These are phyloP conservation scores for Augiades crinisus DNA, from an alignment of 2,888 invertebrate species.

Conservation along the genomic window DNA sequence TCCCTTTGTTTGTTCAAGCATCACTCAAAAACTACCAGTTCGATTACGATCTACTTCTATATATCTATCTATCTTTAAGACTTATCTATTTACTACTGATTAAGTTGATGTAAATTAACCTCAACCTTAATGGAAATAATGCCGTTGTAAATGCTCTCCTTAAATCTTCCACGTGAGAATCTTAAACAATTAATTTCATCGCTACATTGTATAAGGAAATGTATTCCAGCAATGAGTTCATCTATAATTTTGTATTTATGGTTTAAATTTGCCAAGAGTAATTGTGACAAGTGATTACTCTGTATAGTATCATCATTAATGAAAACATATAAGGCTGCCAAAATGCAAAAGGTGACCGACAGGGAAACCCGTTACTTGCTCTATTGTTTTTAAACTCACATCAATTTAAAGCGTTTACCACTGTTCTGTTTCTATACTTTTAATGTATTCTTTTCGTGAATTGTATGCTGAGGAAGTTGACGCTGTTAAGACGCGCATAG, in stretches of 20 bases:
- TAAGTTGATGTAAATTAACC: too few relatives aligned
- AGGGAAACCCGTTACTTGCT: too few relatives aligned
- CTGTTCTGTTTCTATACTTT: not conserved
- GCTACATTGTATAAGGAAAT: not conserved
- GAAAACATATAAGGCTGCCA: not conserved
- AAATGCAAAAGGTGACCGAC: not conserved
- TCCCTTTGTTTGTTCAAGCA: too few relatives aligned
- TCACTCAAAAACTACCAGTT: too few relatives aligned
- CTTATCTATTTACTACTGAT: too few relatives aligned
- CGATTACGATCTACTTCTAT: too few relatives aligned
- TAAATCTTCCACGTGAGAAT: not conserved
- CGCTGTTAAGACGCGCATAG: too few relatives aligned
- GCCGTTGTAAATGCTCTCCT: not conserved
- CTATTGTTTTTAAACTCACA: too few relatives aligned
- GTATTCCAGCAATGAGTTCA: not conserved
- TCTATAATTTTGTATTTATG: not conserved
- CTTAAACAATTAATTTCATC: not conserved
- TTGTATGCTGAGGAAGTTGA: too few relatives aligned
- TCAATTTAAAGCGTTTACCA: not conserved
- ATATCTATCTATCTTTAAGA: too few relatives aligned
- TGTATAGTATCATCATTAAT: slow-evolving; percentile 12
- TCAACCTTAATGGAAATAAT: not conserved
- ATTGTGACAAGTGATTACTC: slow-evolving; percentile 6
- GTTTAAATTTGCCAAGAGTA: slow-evolving; percentile 5
- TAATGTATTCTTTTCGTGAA: too few relatives aligned